Conservation (phyloP, 2,888 invertebrate genomes). For the Hemicrepidius hirtus region DNA sequence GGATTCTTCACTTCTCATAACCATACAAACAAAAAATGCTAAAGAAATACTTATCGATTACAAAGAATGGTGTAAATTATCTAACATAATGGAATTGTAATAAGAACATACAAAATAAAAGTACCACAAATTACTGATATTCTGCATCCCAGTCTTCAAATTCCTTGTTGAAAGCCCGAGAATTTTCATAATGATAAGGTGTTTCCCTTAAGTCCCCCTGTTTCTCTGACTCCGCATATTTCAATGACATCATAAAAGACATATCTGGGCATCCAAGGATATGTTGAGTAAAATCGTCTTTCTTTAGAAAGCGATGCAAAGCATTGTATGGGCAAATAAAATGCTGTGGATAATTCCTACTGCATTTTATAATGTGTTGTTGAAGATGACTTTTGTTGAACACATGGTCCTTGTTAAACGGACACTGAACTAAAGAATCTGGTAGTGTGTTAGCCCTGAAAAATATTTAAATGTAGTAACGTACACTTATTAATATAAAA, state of each 20-base stretch:
- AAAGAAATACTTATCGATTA: too few relatives aligned
- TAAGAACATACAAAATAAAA: neutral
- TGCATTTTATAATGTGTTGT: slow-evolving; percentile 67
- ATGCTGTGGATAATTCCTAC: slow-evolving; percentile 66
- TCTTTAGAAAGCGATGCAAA: slow-evolving; percentile 63
- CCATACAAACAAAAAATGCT: too few relatives aligned
- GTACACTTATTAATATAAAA: too few relatives aligned
- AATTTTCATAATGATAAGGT: slow-evolving; percentile 39
- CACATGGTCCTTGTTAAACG: slow-evolving; percentile 66
- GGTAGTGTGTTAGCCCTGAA: neutral
- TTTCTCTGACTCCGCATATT: slow-evolving; percentile 17
- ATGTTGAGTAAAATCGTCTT: slow-evolving; percentile 62
- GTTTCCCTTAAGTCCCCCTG: slow-evolving; percentile 31
- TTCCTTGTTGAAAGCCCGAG: slow-evolving; percentile 37
- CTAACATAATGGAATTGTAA: neutral
- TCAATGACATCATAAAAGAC: slow-evolving; percentile 31
- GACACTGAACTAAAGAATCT: slow-evolving; percentile 61
- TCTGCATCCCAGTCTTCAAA: slow-evolving; percentile 52
- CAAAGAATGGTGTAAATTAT: too few relatives aligned
- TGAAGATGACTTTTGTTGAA: slow-evolving; percentile 63
- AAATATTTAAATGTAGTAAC: neutral
- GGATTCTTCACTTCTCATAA: too few relatives aligned
- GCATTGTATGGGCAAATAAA: slow-evolving; percentile 67
- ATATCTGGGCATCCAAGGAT: slow-evolving; percentile 61
- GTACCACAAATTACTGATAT: slow-evolving; percentile 29